phyloP scores from a whole-genome alignment of 2,113 vertebrate genomes.

The Osmerus mordax region DNA sequence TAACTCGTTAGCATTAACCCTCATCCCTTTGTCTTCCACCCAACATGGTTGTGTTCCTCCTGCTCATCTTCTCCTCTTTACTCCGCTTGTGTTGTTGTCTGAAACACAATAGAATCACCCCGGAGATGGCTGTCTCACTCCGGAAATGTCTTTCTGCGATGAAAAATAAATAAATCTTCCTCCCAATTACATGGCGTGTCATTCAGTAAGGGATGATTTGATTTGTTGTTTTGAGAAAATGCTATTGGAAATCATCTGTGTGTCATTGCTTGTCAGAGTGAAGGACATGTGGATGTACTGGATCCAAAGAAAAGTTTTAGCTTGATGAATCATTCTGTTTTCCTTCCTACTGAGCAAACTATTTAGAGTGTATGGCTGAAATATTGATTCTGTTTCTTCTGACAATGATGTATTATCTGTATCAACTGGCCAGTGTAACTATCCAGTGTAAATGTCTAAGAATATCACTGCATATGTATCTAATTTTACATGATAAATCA shows the following conservation, averaged over 20 bases:
- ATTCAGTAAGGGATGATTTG: neutral
- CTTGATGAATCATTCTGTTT: no score
- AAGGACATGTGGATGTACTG: neutral
- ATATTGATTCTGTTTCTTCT: no score
- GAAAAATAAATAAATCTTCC: neutral
- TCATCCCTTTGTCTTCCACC: slow-evolving; percentile 46
- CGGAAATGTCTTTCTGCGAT: neutral
- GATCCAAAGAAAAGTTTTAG: no score
- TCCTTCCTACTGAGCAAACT: no score
- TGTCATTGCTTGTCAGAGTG: neutral
- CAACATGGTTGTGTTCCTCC: slow-evolving; percentile 20
- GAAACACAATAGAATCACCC: neutral
- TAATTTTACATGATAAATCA: no score
- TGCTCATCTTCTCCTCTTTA: slow-evolving; percentile 10
- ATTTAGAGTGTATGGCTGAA: no score
- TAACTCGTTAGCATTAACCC: slow-evolving; percentile 60
- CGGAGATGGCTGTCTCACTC: neutral
- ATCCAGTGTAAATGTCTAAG: no score
- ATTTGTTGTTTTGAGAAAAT: neutral
- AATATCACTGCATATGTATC: no score
- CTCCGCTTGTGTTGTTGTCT: neutral
- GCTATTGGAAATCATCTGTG: neutral
- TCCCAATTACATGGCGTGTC: neutral
- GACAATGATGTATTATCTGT: no score
- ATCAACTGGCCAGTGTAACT: no score